Base-by-base conservation (phyloP, 2,113 vertebrate species). In the Neoarius graeffei region DNA sequence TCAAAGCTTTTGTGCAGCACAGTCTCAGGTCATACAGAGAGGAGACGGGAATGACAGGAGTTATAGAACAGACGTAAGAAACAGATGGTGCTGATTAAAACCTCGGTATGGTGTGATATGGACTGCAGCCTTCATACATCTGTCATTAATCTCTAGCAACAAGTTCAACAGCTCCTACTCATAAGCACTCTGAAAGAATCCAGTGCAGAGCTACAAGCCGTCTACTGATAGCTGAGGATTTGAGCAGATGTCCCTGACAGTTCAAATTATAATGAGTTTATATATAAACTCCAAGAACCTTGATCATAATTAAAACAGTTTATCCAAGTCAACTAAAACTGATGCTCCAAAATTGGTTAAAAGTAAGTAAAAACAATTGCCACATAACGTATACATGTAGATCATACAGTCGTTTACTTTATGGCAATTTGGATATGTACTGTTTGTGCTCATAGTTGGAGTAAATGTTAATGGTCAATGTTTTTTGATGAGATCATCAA, bases 1-100 rank as follows among this genome's bases (percentile, higher is more conserved):
- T 76, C 88, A 92, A 91, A 89, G 93, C 91, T 95, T 91, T 93
- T 92, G 88, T 91, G 94, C 93, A 94, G 92, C 91, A 95, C 93
- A 94, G 90, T 89, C 88, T 82, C 91, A 81, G 90, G 71, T 90
- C 89, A 85, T 86, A 73, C 17, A 20, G 59, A 87, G 59, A 90
- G 87, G 57, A 89, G 74, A 87, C 57, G 19, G 59, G 13, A 64
- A 77, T 59, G 79, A 83, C 66, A 83, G 30, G 71, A 83, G 77
- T 52, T 17, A 54, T 5, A 7, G 17, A 82, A 87, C 27, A 27
- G 23, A 64, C 23, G 62, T 50, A 81, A 85, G 54, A 76, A 81
- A 79, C 59, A 66, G 66, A 79, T 74, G 30, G 27, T 7, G 1
- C 60, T 81, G 3, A 81, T 60, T 19, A 64, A 64, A 81, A 35